Conservation (phyloP, 2,113 vertebrate species). For the Acanthisitta chloris region DNA sequence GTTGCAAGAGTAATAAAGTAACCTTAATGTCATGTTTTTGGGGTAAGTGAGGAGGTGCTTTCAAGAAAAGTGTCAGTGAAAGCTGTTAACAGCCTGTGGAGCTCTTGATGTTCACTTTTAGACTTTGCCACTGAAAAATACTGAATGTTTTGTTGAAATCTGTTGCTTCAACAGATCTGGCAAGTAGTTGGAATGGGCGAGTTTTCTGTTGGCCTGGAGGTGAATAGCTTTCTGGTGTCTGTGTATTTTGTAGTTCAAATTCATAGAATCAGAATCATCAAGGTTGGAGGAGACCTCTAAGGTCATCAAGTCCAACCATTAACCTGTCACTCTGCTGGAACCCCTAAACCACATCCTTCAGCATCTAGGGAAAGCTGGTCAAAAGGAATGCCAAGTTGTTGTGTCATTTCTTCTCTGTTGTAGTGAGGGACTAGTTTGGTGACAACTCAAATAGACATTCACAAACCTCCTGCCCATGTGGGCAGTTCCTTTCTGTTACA, state of each 20-base stretch:
- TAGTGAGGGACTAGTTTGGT: not conserved
- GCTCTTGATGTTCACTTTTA: not conserved
- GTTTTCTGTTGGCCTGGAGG: not conserved
- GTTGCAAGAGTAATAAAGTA: not conserved
- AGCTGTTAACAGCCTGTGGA: not conserved
- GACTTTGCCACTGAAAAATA: not conserved
- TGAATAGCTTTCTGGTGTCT: not conserved
- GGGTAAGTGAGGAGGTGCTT: not conserved
- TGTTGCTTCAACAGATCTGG: not conserved
- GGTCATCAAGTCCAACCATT: too few species aligned
- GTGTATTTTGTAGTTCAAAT: not conserved
- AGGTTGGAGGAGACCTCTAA: too few species aligned
- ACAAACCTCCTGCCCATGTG: not conserved
- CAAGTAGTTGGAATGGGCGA: not conserved
- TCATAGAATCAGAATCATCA: too few species aligned
- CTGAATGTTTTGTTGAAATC: not conserved
- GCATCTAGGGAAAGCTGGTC: not conserved
- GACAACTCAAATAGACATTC: rapidly evolving
- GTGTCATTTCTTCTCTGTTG: not conserved
- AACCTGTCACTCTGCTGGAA: too few species aligned
- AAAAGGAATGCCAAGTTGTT: not conserved
- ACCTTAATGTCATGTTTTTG: not conserved
- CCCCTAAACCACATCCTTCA: too few species aligned
- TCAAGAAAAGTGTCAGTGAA: not conserved
- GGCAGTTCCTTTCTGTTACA: not conserved